Base-by-base conservation (phyloP, 2,888 invertebrate genomes). In the Zaprionus obscuricornis region DNA sequence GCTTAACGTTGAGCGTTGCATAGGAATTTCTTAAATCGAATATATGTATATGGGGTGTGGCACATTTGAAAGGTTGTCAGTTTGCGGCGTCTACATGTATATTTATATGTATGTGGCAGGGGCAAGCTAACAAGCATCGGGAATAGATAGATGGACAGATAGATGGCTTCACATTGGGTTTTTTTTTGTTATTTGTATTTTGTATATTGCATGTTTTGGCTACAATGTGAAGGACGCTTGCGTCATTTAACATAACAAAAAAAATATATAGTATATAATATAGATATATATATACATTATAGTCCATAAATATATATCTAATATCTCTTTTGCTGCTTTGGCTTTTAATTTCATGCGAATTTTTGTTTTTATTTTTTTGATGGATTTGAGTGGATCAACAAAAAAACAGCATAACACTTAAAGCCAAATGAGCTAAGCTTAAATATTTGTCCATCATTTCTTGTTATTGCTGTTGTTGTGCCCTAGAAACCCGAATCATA, bases 31-130 rank as follows among this genome's bases (percentile, higher is more conserved):
- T 50, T 31, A 47, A 49, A 56, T 47, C 46, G 29, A 45, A 29
- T 40, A 26, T 51, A 18, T 2, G 14, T 3, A 42, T n/a, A n/a
- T n/a, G 39, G 66, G 77, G 85, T 57, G 74, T 55, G 77, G 54
- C 20, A 17, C 1, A 17, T 29, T 45, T n/a, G 31, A 45, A 13
- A 36, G 33, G 10, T 31, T 37, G 11, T n/a, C n/a, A n/a, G n/a
- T n/a, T n/a, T n/a, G n/a, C n/a, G n/a, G n/a, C n/a, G n/a, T n/a
- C n/a, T n/a, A n/a, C n/a, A n/a, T n/a, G n/a, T n/a, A n/a, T n/a
- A n/a, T n/a, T n/a, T n/a, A n/a, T n/a, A n/a, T n/a, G n/a, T n/a
- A n/a, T n/a, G n/a, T n/a, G n/a, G n/a, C n/a, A n/a, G n/a, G n/a
- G n/a, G n/a, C n/a, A n/a, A n/a, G n/a, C n/a, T n/a, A n/a, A n/a